phyloP scores from a whole-genome alignment of 1,140 invertebrate genomes.

The Eriosoma lanigerum region DNA sequence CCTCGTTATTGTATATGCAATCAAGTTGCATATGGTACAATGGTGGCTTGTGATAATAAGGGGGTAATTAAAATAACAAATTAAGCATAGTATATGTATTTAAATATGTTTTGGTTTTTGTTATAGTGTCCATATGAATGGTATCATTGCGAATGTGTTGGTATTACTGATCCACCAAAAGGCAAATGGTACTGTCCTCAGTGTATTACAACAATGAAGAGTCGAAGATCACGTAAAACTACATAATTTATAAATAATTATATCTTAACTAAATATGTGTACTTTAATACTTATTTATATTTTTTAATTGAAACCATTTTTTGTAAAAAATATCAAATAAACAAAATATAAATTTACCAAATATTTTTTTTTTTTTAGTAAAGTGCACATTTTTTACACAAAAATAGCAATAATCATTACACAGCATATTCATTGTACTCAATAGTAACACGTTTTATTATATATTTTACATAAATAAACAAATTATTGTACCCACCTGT shows the following conservation, averaged over 20 bases:
- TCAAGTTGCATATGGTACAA: conserved; percentile 97
- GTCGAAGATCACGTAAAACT: conserved; percentile 61
- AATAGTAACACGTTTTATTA: too few species aligned
- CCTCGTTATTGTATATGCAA: conserved; percentile 97
- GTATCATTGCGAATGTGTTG: conserved; percentile 98
- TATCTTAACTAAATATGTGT: not conserved
- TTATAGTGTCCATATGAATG: conserved; percentile 92
- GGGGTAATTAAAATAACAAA: conserved; percentile 70
- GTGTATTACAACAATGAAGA: conserved; percentile 86
- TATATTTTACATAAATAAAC: too few species aligned
- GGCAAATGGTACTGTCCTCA: conserved; percentile 98
- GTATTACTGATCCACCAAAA: conserved; percentile 91
- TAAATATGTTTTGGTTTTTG: not conserved
- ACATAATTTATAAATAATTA: not conserved
- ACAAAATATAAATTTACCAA: not conserved
- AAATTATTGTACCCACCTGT: too few species aligned
- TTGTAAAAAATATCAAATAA: not conserved
- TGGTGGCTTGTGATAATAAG: conserved; percentile 98
- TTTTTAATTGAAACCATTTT: conserved; percentile 15
- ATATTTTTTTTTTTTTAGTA: too few species aligned
- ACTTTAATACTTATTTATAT: not conserved
- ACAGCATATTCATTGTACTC: too few species aligned
- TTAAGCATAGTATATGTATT: conserved; percentile 37
- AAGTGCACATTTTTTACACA: too few species aligned
- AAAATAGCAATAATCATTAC: too few species aligned